Evolutionary conservation across 2,888 invertebrate species (phyloP), one percentile per base, ranked within the genome.

Genomic region (Plebejus argus): DNA sequence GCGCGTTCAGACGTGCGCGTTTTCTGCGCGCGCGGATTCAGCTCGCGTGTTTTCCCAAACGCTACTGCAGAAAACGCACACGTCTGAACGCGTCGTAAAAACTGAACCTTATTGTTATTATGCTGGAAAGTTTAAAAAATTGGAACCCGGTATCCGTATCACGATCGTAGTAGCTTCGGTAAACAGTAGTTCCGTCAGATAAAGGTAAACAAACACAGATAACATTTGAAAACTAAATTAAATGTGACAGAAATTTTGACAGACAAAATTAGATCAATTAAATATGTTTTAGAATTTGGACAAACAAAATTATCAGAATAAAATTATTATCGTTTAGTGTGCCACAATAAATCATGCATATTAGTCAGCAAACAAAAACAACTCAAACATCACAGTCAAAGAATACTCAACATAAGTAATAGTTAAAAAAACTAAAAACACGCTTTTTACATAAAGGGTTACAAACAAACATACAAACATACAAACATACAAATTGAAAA

Each of bases 161-260:
- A 23, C 61, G 23, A 12, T 6, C 18, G 18, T 7, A 20, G 33
- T 33, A 66, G 23, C 12, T 20, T 66, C 20, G 28, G 66, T 66
- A 66, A 66, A 66, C 66, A 66, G 66, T 66, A 33, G 18, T 66
- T 66, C 23, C 8, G 23, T 23, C 66, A 66, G 66, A 66, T 66
- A 66, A 28, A 28, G 28, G 28, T 85, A 78, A 79, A 78, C 28
- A 76, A 76, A 72, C 15, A 53, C 49, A 61, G 58, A 70, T 70
- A 70, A 76, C 39, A 35, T 61, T 58, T 76, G 61, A 61, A 15
- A 76, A 76, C 20, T 10, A 66, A 35, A 76, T 39, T 33, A 72
- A 58, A 70, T 33, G 28, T 33, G 71, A 71, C 35, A 35, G 8
- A n/a, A 70, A 76, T 7, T 61, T 7, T 56, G 58, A 76, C 58